phyloP scores from a whole-genome alignment of 1,140 invertebrate genomes.

The Trachymyrmex septentrionalis region DNA sequence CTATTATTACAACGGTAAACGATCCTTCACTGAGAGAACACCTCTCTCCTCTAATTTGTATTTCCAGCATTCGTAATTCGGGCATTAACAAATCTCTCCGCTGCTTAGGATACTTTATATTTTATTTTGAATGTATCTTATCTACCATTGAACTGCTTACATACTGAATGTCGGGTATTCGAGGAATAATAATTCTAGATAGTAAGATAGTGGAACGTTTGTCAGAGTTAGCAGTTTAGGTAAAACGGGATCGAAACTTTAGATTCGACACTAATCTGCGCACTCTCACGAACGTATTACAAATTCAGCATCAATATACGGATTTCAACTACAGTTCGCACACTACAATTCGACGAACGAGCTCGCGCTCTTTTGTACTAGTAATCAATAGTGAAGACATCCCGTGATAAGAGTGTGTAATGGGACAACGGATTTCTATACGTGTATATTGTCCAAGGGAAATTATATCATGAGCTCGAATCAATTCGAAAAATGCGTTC shows the following conservation, averaged over 20 bases:
- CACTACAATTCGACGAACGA: constrained; percentile 43
- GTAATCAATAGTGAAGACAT: constrained; percentile 70
- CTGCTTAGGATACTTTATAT: constrained; percentile 57
- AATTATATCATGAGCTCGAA: constrained; percentile 81
- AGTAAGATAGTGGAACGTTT: constrained; percentile 61
- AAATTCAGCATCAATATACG: constrained; percentile 58
- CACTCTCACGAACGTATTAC: constrained; percentile 56
- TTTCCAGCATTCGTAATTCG: constrained; percentile 20
- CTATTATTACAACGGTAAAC: constrained; percentile 71
- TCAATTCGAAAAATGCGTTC: constrained; percentile 80
- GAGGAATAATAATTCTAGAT: constrained; percentile 64
- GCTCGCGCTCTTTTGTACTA: constrained; percentile 50
- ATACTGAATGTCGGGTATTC: constrained; percentile 55
- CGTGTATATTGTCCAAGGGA: constrained; percentile 82
- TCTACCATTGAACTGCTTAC: constrained; percentile 55
- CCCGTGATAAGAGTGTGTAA: constrained; percentile 64
- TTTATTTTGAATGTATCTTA: constrained; percentile 61
- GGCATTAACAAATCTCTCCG: constrained; percentile 46
- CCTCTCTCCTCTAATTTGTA: constrained; percentile 23
- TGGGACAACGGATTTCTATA: constrained; percentile 62
- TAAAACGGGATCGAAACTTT: constrained; percentile 32
- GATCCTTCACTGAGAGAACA: constrained; percentile 62
- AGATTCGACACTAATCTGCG: constrained; percentile 53
- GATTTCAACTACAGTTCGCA: constrained; percentile 52
- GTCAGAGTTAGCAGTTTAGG: constrained; percentile 58